phyloP scores from a whole-genome alignment of 1,140 invertebrate genomes.

The Galleria mellonella region DNA sequence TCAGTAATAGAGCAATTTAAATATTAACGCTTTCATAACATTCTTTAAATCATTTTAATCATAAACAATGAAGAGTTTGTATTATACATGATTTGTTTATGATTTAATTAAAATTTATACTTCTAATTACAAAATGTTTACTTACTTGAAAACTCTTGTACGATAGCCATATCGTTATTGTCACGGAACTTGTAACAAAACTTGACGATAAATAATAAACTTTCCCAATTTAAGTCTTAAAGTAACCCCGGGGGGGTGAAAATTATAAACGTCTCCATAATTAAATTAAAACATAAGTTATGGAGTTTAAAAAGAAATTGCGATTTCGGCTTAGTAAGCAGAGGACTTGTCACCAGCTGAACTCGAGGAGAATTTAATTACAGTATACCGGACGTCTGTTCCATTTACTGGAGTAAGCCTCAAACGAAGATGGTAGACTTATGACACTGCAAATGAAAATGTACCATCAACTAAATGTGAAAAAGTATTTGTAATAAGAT shows the following conservation, averaged over 20 bases:
- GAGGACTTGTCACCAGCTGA: constrained; percentile 33
- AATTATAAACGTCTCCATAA: constrained; percentile 59
- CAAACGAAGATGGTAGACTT: too few relatives aligned
- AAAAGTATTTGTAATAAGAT: too few relatives aligned
- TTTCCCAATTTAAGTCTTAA: constrained; percentile 51
- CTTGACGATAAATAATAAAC: constrained; percentile 56
- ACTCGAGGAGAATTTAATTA: constrained; percentile 59
- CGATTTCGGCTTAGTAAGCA: constrained; percentile 38
- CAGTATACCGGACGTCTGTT: constrained; percentile 16
- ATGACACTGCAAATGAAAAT: neutral
- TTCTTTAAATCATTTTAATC: too few relatives aligned
- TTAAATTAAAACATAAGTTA: constrained; percentile 67
- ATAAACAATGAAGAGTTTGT: too few relatives aligned
- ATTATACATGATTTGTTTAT: too few relatives aligned
- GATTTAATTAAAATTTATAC: too few relatives aligned
- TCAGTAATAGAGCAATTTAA: too few relatives aligned
- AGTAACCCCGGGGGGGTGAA: constrained; percentile 35
- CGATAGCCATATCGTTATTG: constrained; percentile 23
- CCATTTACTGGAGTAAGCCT: too few relatives aligned
- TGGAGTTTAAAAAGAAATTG: constrained; percentile 61
- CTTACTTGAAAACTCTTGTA: neutral
- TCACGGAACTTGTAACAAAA: constrained; percentile 37
- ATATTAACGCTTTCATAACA: too few relatives aligned
- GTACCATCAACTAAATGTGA: too few relatives aligned
- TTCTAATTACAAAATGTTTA: neutral